Percentiles rank a stretch among this genome's conserved stretches.
These are phyloP conservation scores for Cactoblastis cactorum DNA, from an alignment of 2,888 invertebrate species.

Conservation along the genomic window DNA sequence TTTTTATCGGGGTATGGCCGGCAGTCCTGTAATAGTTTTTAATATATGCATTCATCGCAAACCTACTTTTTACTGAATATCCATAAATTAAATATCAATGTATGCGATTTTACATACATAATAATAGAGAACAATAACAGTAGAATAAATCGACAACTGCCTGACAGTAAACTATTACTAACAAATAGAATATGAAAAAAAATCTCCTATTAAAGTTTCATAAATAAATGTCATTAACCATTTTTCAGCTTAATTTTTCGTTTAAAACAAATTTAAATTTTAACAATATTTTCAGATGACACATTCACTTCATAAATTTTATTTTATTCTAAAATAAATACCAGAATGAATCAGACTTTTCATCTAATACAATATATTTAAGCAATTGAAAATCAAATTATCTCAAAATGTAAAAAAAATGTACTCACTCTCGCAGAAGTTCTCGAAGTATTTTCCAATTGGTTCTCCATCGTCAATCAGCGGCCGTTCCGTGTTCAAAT, in stretches of 20 bases:
- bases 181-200: too few relatives aligned
- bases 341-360: too few relatives aligned
- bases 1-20: not conserved
- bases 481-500: constrained; percentile 92
- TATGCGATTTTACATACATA: not conserved
- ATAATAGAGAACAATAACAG: not conserved
- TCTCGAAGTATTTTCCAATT: constrained; percentile 93
- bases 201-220: too few relatives aligned
- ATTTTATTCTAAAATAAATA: too few relatives aligned
- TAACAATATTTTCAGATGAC: too few relatives aligned
- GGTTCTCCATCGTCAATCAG: constrained; percentile 94
- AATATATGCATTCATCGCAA: not conserved
- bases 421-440: constrained; percentile 91
- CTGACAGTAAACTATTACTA: too few relatives aligned
- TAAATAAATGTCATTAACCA: too few relatives aligned
- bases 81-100: not conserved
- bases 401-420: not conserved
- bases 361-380: too few relatives aligned
- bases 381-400: too few relatives aligned
- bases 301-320: too few relatives aligned
- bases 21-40: constrained; percentile 23
- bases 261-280: too few relatives aligned
- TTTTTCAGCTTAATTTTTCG: too few relatives aligned
- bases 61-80: not conserved
- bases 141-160: not conserved